Evolutionary conservation across 2,797 vertebrate species (phyloP), one percentile per base, ranked within the genome.

Genomic region (Phalloptychus januarius): DNA sequence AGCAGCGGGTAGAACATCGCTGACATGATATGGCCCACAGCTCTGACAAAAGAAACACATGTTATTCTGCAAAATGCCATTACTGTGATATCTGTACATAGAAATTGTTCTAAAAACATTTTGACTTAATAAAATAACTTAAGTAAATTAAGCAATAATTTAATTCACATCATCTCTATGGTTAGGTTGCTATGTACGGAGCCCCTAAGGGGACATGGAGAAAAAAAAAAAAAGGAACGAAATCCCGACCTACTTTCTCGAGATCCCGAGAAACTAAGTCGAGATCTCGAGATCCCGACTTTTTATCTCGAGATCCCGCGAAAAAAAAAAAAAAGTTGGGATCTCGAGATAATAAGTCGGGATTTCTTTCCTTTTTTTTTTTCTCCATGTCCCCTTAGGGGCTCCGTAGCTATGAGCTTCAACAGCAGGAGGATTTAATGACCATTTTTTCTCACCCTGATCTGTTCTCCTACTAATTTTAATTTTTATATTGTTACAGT

Each of bases 1-100:
- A 97, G 94, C 79, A 99, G 85, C 0, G 98, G 98, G 93, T 97
- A 99, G 31, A 98, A 93, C 87, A 99, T 83, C 0, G 98, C 96
- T 0, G 93, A 97, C 97, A 98, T 99, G 86, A 99, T 94, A 2
- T 98, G 95, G 1, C 97, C 97, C 0, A 99, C 54, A 0, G 97
- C 97, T 93, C 98, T 99, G 91, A 71, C 50, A 20, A 73, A 83
- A 0, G 0, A 71, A 74, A 78, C 5, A 33, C 5, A 23, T 1
- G 11, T 74, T 4, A 56, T 44, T 71, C 40, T 31, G 16, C 23
- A 75, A 56, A 23, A 23, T 42, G 2, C 45, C 20, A 5, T 15
- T 16, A 70, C 25, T n/a, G 11, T 13, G 23, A 69, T 13, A 4
- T 15, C 5, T 44, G 38, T 15, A 40, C 63, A 40, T 11, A 65